Percentiles rank a stretch among this genome's conserved stretches.
Conservation (phyloP, 2,888 invertebrate genomes). For the Yponomeuta malinellus region DNA sequence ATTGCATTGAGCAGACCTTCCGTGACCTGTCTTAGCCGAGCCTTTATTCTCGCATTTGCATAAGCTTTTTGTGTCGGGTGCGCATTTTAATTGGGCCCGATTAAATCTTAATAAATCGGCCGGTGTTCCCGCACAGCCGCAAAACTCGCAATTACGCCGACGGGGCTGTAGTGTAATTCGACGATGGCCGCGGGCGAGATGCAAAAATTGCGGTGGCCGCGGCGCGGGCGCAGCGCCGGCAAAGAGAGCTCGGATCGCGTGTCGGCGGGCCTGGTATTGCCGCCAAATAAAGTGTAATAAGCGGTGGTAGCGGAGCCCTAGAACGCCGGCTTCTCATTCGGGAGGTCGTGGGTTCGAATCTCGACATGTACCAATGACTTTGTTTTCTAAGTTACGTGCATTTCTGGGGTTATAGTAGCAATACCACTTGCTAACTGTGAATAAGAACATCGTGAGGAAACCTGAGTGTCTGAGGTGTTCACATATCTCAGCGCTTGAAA, state of each 20-base stretch:
- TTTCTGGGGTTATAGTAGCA: too few species aligned
- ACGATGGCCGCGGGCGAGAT: constrained; percentile 53
- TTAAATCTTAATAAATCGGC: constrained; percentile 72
- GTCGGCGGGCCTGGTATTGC: constrained; percentile 19
- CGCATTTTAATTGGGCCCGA: constrained; percentile 68
- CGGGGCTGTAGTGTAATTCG: constrained; percentile 60
- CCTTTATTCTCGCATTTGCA: constrained; percentile 38
- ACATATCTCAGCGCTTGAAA: too few species aligned
- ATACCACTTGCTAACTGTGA: too few species aligned
- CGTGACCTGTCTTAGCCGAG: background rate
- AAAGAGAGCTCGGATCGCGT: constrained; percentile 24
- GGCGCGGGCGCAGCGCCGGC: constrained; percentile 36
- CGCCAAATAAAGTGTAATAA: background rate
- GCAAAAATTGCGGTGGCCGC: constrained; percentile 53
- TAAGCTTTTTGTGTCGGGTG: constrained; percentile 56
- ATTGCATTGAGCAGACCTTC: background rate
- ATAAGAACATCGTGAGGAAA: too few species aligned
- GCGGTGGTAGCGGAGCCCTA: background rate
- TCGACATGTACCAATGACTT: too few species aligned
- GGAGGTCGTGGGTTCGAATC: too few species aligned
- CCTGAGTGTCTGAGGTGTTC: too few species aligned
- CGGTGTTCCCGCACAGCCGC: constrained; percentile 58
- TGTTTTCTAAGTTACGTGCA: too few species aligned
- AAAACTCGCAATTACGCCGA: constrained; percentile 58
- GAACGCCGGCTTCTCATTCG: background rate